Conservation (phyloP, 2,797 vertebrate genomes). For the Chanos chanos region DNA sequence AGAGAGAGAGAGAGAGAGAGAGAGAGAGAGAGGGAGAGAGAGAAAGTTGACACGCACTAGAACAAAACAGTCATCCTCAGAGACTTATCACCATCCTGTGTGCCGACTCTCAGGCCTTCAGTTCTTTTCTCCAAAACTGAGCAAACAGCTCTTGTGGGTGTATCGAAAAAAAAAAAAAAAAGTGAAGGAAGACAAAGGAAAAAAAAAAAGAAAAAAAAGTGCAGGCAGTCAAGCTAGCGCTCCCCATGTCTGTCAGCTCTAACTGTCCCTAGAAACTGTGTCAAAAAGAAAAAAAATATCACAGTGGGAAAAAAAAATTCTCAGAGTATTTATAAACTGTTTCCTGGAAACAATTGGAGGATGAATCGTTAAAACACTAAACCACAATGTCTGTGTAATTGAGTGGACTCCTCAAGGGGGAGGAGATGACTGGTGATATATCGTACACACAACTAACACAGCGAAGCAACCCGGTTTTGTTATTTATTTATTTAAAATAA, state of each 20-base stretch:
- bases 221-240: constrained; percentile 6
- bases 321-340: constrained; percentile 37
- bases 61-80: constrained; percentile 1
- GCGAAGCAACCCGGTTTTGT: too few relatives aligned
- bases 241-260: constrained; percentile 33
- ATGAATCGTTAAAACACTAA: constrained; percentile 31
- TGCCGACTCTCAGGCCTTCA: constrained; percentile 21
- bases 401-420: constrained; percentile 30
- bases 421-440: too few relatives aligned
- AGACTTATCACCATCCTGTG: constrained; percentile 34
- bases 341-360: constrained; percentile 37
- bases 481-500: too few relatives aligned
- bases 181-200: background rate
- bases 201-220: background rate
- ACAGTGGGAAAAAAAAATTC: constrained; percentile 34
- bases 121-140: constrained; percentile 28
- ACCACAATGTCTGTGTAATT: too few relatives aligned
- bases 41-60: constrained; percentile 16
- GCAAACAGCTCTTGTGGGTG: constrained; percentile 27
- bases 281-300: constrained; percentile 33
- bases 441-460: too few relatives aligned
- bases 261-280: constrained; percentile 34
- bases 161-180: constrained; percentile 16
- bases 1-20: constrained; percentile 8
- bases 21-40: constrained; percentile 8